Evolutionary conservation across 2,888 invertebrate species (phyloP).

Genomic region (Timema cristinae): DNA sequence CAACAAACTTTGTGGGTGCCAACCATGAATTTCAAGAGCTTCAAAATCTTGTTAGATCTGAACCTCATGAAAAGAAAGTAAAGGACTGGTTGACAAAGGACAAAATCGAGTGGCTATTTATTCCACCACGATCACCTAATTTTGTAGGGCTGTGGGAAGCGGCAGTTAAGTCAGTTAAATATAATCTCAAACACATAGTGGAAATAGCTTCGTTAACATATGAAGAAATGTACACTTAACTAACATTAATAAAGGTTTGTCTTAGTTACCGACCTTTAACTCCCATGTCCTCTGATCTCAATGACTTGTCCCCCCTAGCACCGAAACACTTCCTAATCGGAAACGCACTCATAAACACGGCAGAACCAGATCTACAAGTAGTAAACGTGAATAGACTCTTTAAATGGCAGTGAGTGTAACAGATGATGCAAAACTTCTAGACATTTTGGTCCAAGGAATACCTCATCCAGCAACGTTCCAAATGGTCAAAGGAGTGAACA

Average conservation of each 20-base stretch:
- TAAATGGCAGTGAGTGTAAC: constrained; percentile 29
- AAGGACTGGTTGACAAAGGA: constrained; percentile 20
- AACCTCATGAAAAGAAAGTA: too few species aligned
- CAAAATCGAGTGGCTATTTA: constrained; percentile 40
- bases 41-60: too few species aligned
- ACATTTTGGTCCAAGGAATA: constrained; percentile 34
- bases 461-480: constrained; percentile 29
- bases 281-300: constrained; percentile 33
- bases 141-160: constrained; percentile 42
- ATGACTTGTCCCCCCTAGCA: constrained; percentile 34
- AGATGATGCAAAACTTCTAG: constrained; percentile 32
- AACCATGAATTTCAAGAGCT: constrained; percentile 21
- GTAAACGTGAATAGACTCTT: constrained; percentile 23
- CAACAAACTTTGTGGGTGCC: constrained; percentile 40
- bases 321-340: constrained; percentile 39
- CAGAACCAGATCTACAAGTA: constrained; percentile 30
- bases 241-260: constrained; percentile 37
- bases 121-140: constrained; percentile 39
- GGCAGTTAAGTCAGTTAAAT: constrained; percentile 38
- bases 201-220: constrained; percentile 33
- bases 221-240: constrained; percentile 27
- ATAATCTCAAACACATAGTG: constrained; percentile 34
- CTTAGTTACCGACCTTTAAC: constrained; percentile 38
- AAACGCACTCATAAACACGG: constrained; percentile 22
- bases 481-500: constrained; percentile 24